Evolutionary conservation across 2,797 vertebrate genomes (phyloP).

Genomic region (Heterohyrax brucei): DNA sequence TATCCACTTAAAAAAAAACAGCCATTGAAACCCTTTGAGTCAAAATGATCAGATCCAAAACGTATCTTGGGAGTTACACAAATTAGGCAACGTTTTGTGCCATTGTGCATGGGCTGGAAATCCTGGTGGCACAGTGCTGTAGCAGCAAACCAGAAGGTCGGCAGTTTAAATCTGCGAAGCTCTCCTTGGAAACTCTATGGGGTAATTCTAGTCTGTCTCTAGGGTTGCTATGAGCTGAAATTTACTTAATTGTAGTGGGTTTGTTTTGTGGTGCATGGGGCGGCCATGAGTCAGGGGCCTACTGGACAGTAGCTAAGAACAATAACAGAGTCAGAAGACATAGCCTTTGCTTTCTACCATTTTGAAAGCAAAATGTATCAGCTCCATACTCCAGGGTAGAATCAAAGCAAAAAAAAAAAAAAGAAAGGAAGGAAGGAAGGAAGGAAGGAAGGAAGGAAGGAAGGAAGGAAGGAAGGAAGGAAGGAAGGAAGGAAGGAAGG

Average conservation of each 20-base stretch:
- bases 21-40: too few relatives aligned
- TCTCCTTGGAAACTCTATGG: too few relatives aligned
- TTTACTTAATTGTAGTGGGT: too few relatives aligned
- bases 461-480: neutral
- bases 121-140: too few relatives aligned
- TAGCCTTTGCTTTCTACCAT: neutral
- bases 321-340: neutral
- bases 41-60: too few relatives aligned
- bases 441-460: neutral
- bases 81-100: neutral
- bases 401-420: neutral
- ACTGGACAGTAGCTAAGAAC: neutral
- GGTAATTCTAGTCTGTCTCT: too few relatives aligned
- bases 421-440: neutral
- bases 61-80: too few relatives aligned
- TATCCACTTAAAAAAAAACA: neutral
- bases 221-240: too few relatives aligned
- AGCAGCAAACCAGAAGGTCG: too few relatives aligned
- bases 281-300: neutral
- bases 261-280: too few relatives aligned
- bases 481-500: neutral
- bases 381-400: neutral
- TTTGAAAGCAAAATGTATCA: neutral
- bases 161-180: too few relatives aligned
- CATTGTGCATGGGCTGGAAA: too few relatives aligned